A percentile compares a stretch with the other conserved stretches of the same genome.
phyloP scores from a whole-genome alignment of 2,797 vertebrate species.

The Phataginus tricuspis region DNA sequence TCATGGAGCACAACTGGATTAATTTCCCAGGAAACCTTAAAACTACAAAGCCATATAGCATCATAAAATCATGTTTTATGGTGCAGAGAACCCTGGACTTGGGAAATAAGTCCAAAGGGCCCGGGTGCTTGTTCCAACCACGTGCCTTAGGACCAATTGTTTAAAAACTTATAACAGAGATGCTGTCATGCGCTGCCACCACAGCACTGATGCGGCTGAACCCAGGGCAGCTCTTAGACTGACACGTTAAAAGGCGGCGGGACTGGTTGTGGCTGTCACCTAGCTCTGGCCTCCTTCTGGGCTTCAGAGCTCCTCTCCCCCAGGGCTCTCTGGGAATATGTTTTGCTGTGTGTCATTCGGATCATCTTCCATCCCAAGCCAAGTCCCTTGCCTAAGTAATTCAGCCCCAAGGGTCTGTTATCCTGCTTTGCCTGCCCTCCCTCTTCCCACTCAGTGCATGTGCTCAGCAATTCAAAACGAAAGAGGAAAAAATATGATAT shows the following conservation, averaged over 20 bases:
- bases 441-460: not conserved
- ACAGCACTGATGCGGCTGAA: not conserved
- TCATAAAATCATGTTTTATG: not conserved
- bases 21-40: conserved; percentile 1
- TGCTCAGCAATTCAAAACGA: conserved; percentile 5
- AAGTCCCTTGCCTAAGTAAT: not conserved
- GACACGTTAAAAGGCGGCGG: not conserved
- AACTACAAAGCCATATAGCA: not conserved
- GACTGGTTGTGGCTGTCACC: not conserved
- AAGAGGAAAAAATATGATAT: not conserved
- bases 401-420: not conserved
- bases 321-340: not conserved
- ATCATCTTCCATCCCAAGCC: not conserved
- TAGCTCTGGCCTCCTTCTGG: not conserved
- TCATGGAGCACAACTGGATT: not conserved
- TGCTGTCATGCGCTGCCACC: not conserved
- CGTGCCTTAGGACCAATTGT: not conserved
- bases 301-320: not conserved
- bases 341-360: not conserved
- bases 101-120: not conserved
- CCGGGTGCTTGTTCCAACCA: not conserved
- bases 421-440: not conserved
- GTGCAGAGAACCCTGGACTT: not conserved
- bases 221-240: not conserved
- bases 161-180: not conserved